These are phyloP conservation scores for Parasteatoda lunata DNA, from an alignment of 2,888 invertebrate species.

Conservation along the genomic window DNA sequence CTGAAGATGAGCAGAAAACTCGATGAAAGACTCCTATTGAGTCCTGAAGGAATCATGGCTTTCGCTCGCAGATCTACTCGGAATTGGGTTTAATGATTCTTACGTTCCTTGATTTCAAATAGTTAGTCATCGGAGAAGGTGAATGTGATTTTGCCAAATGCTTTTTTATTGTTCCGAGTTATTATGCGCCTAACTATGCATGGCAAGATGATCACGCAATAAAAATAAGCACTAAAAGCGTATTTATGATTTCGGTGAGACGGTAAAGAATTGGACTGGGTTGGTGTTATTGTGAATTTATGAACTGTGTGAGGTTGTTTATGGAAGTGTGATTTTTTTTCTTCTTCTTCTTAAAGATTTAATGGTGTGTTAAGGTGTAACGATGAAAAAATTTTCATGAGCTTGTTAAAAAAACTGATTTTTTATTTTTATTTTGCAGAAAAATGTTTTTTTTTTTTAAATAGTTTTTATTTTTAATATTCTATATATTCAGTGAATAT, in stretches of 20 bases:
- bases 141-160: not conserved
- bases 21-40: not conserved
- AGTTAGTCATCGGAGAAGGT: not conserved
- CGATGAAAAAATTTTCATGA: too few species aligned
- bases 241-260: too few species aligned
- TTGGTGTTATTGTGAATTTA: not conserved
- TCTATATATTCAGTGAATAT: too few species aligned
- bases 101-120: not conserved
- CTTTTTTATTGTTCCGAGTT: not conserved
- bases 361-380: too few species aligned
- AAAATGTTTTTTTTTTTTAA: too few species aligned
- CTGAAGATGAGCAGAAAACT: not conserved
- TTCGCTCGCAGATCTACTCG: not conserved
- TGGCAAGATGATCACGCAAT: not conserved
- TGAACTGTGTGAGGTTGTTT: not conserved
- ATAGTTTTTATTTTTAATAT: too few species aligned
- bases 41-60: not conserved
- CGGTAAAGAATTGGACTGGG: not conserved
- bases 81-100: conserved; percentile 11
- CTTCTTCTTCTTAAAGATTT: too few species aligned
- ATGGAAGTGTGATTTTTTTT: not conserved
- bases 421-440: too few species aligned
- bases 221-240: not conserved
- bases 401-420: too few species aligned
- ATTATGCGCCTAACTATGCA: conserved; percentile 2